A percentile compares a stretch with the other conserved stretches of the same genome.
Evolutionary conservation across 2,888 invertebrate species (phyloP).

Genomic region (Ennomos erosarius): DNA sequence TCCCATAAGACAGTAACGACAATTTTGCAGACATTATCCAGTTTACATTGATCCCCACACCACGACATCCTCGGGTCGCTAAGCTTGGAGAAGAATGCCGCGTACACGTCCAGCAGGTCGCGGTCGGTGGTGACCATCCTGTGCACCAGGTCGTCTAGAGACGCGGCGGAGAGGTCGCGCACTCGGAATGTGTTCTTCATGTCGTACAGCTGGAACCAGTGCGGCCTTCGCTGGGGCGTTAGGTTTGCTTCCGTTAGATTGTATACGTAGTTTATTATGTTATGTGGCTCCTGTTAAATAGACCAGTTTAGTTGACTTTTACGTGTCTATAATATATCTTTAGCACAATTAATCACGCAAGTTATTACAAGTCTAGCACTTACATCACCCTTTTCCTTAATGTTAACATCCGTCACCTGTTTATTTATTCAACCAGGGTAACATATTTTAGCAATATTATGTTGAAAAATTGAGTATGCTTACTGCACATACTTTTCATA

Average conservation of each 20-base stretch:
- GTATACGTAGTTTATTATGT: conserved; percentile 89
- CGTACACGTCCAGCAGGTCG: conserved; percentile 79
- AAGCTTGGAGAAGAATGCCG: conserved; percentile 81
- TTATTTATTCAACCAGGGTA: too few relatives aligned
- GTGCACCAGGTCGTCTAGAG: conserved; percentile 86
- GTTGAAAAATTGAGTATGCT: too few relatives aligned
- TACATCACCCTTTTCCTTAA: too few relatives aligned
- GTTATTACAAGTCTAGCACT: too few relatives aligned
- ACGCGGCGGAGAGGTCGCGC: conserved; percentile 84
- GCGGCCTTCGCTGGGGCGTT: conserved; percentile 82
- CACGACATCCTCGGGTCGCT: conserved; percentile 75
- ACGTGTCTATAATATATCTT: too few relatives aligned
- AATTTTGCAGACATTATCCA: conserved; percentile 81
- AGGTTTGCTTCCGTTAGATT: conserved; percentile 91
- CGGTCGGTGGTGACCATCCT: conserved; percentile 83
- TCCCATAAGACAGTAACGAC: conserved; percentile 84
- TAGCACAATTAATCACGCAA: too few relatives aligned
- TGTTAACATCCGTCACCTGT: too few relatives aligned
- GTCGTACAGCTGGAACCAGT: conserved; percentile 91
- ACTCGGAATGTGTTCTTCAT: conserved; percentile 88
- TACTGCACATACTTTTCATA: too few relatives aligned
- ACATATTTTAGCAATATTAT: too few relatives aligned
- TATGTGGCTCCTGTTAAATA: conserved; percentile 85
- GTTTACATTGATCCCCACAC: conserved; percentile 78
- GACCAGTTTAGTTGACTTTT: too few relatives aligned